phyloP scores from a whole-genome alignment of 2,113 vertebrate species.

The Varanus komodoensis region DNA sequence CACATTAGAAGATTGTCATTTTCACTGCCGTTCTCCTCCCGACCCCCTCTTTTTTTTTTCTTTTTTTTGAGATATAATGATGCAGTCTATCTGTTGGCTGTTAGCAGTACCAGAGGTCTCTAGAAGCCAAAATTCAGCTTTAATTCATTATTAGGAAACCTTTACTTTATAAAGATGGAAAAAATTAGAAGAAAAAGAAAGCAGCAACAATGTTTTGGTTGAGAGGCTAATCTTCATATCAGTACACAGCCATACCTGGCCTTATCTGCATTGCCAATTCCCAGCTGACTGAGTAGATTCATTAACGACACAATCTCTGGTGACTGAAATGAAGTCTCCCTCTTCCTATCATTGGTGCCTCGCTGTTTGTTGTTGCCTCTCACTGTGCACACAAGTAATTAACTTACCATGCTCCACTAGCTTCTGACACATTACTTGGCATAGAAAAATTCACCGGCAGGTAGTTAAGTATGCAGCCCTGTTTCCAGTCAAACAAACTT shows the following conservation, averaged over 20 bases:
- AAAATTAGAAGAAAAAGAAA: neutral
- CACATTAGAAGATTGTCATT: slow-evolving; percentile 58
- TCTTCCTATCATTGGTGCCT: slow-evolving; percentile 63
- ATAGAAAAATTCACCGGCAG: slow-evolving; percentile 67
- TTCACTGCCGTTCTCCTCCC: neutral
- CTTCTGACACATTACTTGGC: slow-evolving; percentile 69
- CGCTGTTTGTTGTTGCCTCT: slow-evolving; percentile 70
- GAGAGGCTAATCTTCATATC: slow-evolving; percentile 56
- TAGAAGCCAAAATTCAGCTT: neutral
- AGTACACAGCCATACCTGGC: slow-evolving; percentile 59
- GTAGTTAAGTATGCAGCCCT: slow-evolving; percentile 73
- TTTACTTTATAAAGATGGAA: neutral
- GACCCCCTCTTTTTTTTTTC: too few species aligned
- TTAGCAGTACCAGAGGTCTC: slow-evolving; percentile 26
- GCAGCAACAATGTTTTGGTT: slow-evolving; percentile 56
- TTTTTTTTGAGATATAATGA: slow-evolving; percentile 56
- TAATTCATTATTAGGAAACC: slow-evolving; percentile 49
- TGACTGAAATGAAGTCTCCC: slow-evolving; percentile 69
- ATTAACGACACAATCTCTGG: slow-evolving; percentile 69
- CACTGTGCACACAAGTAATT: slow-evolving; percentile 76
- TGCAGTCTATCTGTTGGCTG: slow-evolving; percentile 37
- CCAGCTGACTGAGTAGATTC: slow-evolving; percentile 67
- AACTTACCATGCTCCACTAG: slow-evolving; percentile 73
- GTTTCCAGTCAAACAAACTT: slow-evolving; percentile 69
- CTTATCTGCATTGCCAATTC: slow-evolving; percentile 63